Evolutionary conservation across 37 sponge, comb jelly and placozoan genomes (phyloP), one percentile per base, ranked within the genome.

Genomic region (Chondrosia reniformis): DNA sequence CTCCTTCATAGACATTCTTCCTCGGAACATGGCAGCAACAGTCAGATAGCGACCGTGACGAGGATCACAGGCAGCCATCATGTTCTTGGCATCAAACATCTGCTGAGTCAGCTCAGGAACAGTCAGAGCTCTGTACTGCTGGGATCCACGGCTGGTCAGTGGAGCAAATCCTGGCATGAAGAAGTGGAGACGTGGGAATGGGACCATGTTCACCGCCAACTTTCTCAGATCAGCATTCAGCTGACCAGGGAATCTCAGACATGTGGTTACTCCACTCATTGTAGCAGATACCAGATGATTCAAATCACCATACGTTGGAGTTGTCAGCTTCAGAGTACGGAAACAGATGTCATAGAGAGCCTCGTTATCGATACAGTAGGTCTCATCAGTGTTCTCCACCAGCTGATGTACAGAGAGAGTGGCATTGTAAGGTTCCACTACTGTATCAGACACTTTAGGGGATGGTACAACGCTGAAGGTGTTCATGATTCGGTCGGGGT

Each of bases 101-200:
- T 98, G 99, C 81, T 95, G 96, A 39, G 99, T 98, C 44, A 98
- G 99, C 84, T 98, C 99, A 30, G 99, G 96, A 42, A 98, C 95
- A 32, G 99, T 98, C 64, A 97, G 74, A 25, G 99, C 99, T 55
- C 99, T 86, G 93, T 98, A 98, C 79, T 98, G 99, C 86, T 98
- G 99, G 69, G 96, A 95, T 22, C 99, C 99, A 91, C 99, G 99
- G 93, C 96, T 95, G 61, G 99, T 98, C n/a, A 98, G 94, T 24
- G 99, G 99, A 55, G 99, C 99, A 88, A 98, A 98, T 24, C 99
- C 99, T 46, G 99, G 99, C 94, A 98, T 98, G 90, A 98, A 98
- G 96, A 98, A 98, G 82, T 98, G 99, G 75, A 98, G 96, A 88
- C 96, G 99, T n/a, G 99, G 99, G 96, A 98, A 98, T 45, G 99